phyloP scores from a whole-genome alignment of 2,888 invertebrate genomes.

The Zhuqinia jingwanae region DNA sequence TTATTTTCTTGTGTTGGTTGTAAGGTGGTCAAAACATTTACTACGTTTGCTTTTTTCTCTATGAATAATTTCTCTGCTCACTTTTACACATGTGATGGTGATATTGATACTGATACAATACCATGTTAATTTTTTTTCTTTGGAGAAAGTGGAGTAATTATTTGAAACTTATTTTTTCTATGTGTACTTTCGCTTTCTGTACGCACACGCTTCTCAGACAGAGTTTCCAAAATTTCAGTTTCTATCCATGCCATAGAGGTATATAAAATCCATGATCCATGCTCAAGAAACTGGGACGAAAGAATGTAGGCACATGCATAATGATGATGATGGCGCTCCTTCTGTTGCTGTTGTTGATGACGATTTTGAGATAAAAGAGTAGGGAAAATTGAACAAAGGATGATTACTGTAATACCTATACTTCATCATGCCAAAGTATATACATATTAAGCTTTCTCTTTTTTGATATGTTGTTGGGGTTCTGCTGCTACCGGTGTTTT shows the following conservation, averaged over 20 bases:
- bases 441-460: slow-evolving; percentile 5
- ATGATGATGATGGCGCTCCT: neutral
- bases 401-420: neutral
- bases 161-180: no score
- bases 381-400: neutral
- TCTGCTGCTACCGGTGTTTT: neutral
- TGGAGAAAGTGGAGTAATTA: neutral
- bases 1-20: neutral
- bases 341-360: no score
- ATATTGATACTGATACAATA: slow-evolving; percentile 52
- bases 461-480: no score
- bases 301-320: no score
- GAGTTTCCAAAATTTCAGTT: neutral
- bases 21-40: neutral
- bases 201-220: neutral
- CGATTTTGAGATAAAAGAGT: neutral
- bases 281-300: no score
- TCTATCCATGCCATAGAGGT: neutral
- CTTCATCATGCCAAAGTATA: no score
- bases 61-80: slow-evolving; percentile 1
- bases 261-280: no score
- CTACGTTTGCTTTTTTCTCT: neutral
- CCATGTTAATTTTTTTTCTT: slow-evolving; percentile 38
- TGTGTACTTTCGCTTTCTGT: no score
- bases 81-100: slow-evolving; percentile 62